Conservation (phyloP, 2,113 vertebrate species). For the Siniperca chuatsi region DNA sequence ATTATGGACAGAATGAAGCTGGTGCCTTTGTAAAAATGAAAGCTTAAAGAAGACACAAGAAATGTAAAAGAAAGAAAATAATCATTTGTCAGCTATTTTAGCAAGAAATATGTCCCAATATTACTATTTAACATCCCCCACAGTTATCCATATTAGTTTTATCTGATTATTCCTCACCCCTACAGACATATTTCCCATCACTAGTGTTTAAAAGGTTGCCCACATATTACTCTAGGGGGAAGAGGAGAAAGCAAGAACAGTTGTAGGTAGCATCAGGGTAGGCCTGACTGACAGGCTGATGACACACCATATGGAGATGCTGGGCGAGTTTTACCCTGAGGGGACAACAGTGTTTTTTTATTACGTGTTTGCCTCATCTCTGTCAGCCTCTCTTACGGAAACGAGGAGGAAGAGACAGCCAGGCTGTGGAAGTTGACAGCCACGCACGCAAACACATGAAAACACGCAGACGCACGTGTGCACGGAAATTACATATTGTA, state of each 20-base stretch:
- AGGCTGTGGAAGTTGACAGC: slow-evolving; percentile 64
- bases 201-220: slow-evolving; percentile 49
- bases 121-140: slow-evolving; percentile 1
- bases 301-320: slow-evolving; percentile 83
- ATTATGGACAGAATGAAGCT: background rate
- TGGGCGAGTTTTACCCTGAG: slow-evolving; percentile 78
- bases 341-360: slow-evolving; percentile 78
- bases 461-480: slow-evolving; percentile 38
- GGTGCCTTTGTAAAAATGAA: background rate
- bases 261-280: slow-evolving; percentile 62
- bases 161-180: slow-evolving; percentile 36
- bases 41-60: background rate
- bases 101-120: background rate
- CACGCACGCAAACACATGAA: slow-evolving; percentile 47
- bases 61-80: background rate
- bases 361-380: slow-evolving; percentile 69
- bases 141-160: background rate
- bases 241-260: slow-evolving; percentile 59
- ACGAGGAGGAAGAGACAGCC: slow-evolving; percentile 57
- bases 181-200: slow-evolving; percentile 18
- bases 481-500: slow-evolving; percentile 40
- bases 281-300: slow-evolving; percentile 81
- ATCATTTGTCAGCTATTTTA: background rate
- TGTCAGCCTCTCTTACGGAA: slow-evolving; percentile 76
- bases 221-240: slow-evolving; percentile 53